These are phyloP conservation scores for Linnaemya vulpina DNA, from an alignment of 2,888 invertebrate genomes.

Conservation along the genomic window DNA sequence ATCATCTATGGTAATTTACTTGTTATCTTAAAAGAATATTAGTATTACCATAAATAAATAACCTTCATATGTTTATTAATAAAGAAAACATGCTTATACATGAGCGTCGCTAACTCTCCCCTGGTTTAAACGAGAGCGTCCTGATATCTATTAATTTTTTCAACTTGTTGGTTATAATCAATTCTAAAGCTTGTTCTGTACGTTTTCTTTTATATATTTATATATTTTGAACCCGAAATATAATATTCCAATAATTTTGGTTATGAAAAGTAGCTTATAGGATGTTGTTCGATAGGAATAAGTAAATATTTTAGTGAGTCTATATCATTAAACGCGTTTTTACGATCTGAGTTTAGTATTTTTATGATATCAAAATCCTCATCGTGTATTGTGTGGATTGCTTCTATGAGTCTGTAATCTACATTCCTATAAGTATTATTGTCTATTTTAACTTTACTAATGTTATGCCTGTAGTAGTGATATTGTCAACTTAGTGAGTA, in stretches of 20 bases:
- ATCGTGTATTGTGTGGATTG: constrained; percentile 4
- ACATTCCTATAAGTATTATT: constrained; percentile 18
- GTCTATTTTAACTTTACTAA: constrained; percentile 20
- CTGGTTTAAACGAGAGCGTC: background rate
- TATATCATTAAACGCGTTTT: background rate
- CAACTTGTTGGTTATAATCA: background rate
- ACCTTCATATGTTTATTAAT: too few relatives aligned
- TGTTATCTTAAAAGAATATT: too few relatives aligned
- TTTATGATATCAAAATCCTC: constrained; percentile 28
- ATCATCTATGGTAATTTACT: too few relatives aligned
- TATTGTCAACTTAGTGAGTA: constrained; percentile 11
- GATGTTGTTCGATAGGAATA: background rate
- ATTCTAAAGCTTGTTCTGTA: background rate
- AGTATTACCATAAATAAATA: too few relatives aligned
- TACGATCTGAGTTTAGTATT: constrained; percentile 15
- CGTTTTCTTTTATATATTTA: background rate
- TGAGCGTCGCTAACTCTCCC: too few relatives aligned
- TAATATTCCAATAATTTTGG: background rate
- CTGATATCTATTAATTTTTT: background rate
- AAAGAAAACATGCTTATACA: too few relatives aligned
- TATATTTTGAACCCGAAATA: background rate
- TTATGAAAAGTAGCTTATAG: background rate
- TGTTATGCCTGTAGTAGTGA: constrained; percentile 13
- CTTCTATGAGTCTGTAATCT: too few relatives aligned
- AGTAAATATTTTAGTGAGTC: background rate